Conservation (phyloP, 35 echinoderm and acorn worm species). For the Apostichopus californicus region DNA sequence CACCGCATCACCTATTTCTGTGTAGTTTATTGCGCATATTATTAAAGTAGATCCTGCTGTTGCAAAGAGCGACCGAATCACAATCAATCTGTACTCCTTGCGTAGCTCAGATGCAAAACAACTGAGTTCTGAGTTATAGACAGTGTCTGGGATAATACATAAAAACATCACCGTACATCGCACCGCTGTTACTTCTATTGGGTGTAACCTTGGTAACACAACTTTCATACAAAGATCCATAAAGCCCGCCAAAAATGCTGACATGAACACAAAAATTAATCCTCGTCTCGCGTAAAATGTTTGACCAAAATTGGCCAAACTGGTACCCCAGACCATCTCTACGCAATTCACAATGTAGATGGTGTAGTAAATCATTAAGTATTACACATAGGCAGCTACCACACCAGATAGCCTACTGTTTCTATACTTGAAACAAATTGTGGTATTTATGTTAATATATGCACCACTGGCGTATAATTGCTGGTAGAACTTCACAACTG, state of each 20-base stretch:
- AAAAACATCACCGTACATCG: conserved; percentile 13
- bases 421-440: no score
- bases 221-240: conserved; percentile 47
- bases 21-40: conserved; percentile 23
- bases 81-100: background rate
- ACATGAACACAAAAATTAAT: background rate
- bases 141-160: background rate
- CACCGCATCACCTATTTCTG: conserved; percentile 4
- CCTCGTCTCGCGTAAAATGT: background rate
- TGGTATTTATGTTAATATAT: no score
- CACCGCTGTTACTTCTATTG: conserved; percentile 3
- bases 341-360: no score
- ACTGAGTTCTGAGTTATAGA: background rate
- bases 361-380: no score
- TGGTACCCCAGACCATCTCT: background rate
- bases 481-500: no score
- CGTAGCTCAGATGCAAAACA: background rate
- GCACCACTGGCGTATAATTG: no score
- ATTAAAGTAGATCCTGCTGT: conserved; percentile 19
- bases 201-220: background rate
- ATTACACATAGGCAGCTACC: no score
- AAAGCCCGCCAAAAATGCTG: conserved; percentile 9
- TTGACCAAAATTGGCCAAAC: background rate
- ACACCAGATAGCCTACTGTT: no score
- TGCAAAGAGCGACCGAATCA: background rate